Percentiles rank a stretch among this genome's conserved stretches.
phyloP scores from a whole-genome alignment of 2,797 vertebrate genomes.

The Rhabdomys pumilio region DNA sequence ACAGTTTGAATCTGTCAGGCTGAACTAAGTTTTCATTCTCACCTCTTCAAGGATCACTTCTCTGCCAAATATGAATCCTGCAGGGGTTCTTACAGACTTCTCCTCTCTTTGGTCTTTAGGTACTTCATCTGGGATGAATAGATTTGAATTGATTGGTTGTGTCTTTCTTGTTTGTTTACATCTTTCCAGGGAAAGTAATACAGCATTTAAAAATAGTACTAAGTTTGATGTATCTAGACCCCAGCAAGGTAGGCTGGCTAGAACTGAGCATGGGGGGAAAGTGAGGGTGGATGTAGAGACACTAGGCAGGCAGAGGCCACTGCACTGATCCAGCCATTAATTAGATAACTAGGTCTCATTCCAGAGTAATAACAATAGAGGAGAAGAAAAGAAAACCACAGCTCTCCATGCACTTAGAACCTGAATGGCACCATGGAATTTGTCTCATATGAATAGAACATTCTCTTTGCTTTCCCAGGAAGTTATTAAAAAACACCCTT shows the following conservation, averaged over 20 bases:
- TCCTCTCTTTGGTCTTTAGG: background rate
- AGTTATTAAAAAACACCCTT: background rate
- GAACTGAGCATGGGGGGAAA: fast-evolving
- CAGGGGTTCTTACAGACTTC: background rate
- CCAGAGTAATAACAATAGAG: background rate
- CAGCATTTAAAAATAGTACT: background rate
- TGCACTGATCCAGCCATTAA: background rate
- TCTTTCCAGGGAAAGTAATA: background rate
- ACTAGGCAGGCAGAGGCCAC: no score
- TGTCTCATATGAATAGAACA: background rate
- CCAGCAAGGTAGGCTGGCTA: background rate
- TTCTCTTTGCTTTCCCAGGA: background rate
- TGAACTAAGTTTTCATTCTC: background rate
- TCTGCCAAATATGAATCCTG: no score
- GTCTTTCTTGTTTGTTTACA: background rate
- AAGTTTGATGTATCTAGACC: background rate
- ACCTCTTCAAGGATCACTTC: background rate
- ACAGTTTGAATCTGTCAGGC: background rate
- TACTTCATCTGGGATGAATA: no score
- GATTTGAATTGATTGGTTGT: background rate
- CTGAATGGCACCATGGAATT: background rate
- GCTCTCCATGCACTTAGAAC: background rate
- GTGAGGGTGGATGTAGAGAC: background rate
- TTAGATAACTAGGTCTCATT: background rate
- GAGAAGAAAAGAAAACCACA: background rate